Base-by-base conservation (phyloP, 2,797 vertebrate genomes). In the Lepilemur septentrionalis region DNA sequence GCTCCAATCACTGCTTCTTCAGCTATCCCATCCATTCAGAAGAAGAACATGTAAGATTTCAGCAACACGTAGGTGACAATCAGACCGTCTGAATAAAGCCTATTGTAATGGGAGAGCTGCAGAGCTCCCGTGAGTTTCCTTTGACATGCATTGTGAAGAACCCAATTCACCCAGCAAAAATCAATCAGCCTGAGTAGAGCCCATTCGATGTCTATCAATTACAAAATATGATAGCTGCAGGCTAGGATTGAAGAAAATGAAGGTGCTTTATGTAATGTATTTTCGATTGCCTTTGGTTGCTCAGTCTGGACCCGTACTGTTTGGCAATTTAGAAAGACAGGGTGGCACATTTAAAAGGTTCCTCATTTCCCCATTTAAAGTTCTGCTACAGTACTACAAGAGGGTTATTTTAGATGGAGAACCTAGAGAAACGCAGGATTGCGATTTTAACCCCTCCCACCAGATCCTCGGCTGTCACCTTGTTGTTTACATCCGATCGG, bases 401-500 rank as follows among this genome's bases (percentile, higher is more conserved):
- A 0, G 13, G n/a, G 13, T 93, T 84, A 57, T 80, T 78, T 63
- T 32, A 72, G 35, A 38, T 0, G n/a, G 41, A 30, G 28, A 22
- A 73, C 7, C 7, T 5, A 73, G 25, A 55, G 13, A 72, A 35
- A 30, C 9, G 4, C 28, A 18, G 2, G 10, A 63, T 72, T 91
- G 76, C 43, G 20, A 67, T 83, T 85, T 73, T 75, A 72, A 83
- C 0, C 0, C 28, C 55, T 87, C 61, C 28, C 46, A 41, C 38
- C 38, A 76, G 63, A 50, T 35, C 17, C 46, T 69, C 35, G 2
- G 10, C 3, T 35, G 59, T 32, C 25, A 43, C 73, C n/a, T 52
- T 48, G 13, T 35, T 70, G 50, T 91, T 95, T 83, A 38, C 50
- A 30, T 75, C 46, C 93, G 18, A 83, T 43, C 97, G 96, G 46